Base-by-base conservation (phyloP, 2,797 vertebrate species). In the Oophaga sylvatica region DNA sequence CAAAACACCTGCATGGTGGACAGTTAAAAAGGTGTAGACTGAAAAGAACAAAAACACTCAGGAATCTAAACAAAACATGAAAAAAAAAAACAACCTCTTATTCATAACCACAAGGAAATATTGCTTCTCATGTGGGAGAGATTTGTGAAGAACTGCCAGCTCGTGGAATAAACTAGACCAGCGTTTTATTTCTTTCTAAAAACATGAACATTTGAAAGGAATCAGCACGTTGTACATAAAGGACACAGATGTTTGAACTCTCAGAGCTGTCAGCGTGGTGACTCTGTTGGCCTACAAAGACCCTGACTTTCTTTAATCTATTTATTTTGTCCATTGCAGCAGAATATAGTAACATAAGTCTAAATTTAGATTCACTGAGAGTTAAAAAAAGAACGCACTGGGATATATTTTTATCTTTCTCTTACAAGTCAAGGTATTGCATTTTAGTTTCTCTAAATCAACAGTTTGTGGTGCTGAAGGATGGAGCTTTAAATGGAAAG, bases 61-160 rank as follows among this genome's bases (percentile, higher is more conserved):
- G 48, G 45, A 80, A 79, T 89, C 88, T 87, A 83, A 89, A 89
- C 75, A 89, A 89, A 89, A 89, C 59, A 79, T n/a, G 31, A n/a
- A 57, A 80, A 62, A 80, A 62, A 83, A 68, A 65, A 67, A 41
- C 2, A 3, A 41, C 35, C 53, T 63, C 87, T 82, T 82, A 62
- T 12, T 5, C 83, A 41, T 16, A 83, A 80, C 88, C 88, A 89
- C 88, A 89, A 83, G 84, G 84, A 83, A 73, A 73, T 59, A 83
- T 81, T 81, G 19, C 84, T 67, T 86, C 84, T 89, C 53, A 89
- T 89, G 88, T 89, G 88, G 88, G 63, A 86, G 41, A 80, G 84
- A 53, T 89, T 83, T 89, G n/a, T 80, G 80, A 83, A 89, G 75
- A 79, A 71, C 80, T 56, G 84, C 88, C 88, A 89, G 67, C n/a